Evolutionary conservation across 2,888 invertebrate genomes (phyloP), one percentile per base, ranked within the genome.

Genomic region (Muscina levida): DNA sequence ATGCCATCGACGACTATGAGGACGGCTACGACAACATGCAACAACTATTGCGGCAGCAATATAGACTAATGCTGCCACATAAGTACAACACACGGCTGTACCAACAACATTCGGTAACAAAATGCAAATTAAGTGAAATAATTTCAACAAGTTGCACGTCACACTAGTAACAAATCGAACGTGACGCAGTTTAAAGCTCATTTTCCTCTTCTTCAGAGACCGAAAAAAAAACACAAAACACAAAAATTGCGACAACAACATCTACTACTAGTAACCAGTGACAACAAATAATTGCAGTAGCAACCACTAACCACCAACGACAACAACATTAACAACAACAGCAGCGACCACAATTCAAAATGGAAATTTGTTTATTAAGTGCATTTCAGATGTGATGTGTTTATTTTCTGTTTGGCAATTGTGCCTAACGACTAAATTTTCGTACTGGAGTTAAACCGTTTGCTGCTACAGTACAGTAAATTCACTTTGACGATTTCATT

Each of bases 141-240:
- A 70, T 80, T 80, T 76, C 79, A 81, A 84, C 70, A 77, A 79
- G 72, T 77, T 79, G 79, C 82, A 84, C 82, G 77, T 76, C 77
- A 66, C 71, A 59, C 70, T 82, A 84, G 84, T 84, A 75, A 75
- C 72, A 83, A 79, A 79, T 78, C 82, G 84, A 84, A 84, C 84
- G 84, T 84, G 84, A 83, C 82, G 83, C 81, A 76, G 80, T 70
- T 77, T 62, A 78, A 83, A 80, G 31, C 62, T 39, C 24, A 22
- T 22, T 62, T 42, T 26, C 26, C 10, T 56, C 1, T 24, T 56
- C 24, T 26, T 19, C 15, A 10, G 17, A 1, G 2, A 22, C 19
- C 37, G 8, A 37, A 17, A 6, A 37, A 59, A 59, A 53, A 19
- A 48, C 13, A 15, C 19, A 13, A 56, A n/a, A n/a, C n/a, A n/a